A percentile compares a stretch with the other conserved stretches of the same genome.
phyloP scores from a whole-genome alignment of 1,140 invertebrate genomes.

The Micrasema minimum region DNA sequence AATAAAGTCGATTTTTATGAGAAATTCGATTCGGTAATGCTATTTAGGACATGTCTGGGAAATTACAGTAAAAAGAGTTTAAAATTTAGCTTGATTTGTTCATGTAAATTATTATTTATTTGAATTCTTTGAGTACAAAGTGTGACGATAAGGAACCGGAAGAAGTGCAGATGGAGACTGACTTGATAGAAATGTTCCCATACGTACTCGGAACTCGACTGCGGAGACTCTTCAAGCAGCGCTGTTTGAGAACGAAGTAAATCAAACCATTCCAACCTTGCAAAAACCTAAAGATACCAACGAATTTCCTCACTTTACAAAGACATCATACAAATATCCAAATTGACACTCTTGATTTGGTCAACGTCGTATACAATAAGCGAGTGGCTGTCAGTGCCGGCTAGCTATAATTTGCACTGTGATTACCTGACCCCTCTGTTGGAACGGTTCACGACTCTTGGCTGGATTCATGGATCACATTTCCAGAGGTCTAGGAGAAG shows the following conservation, averaged over 20 bases:
- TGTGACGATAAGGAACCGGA: conserved; percentile 76
- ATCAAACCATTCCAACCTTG: conserved; percentile 55
- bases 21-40: neutral
- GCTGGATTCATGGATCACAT: conserved; percentile 63
- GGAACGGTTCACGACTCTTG: conserved; percentile 71
- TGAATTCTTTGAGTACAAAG: conserved; percentile 65
- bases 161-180: conserved; percentile 76
- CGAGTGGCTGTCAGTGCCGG: conserved; percentile 68
- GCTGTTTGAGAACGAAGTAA: conserved; percentile 58
- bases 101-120: too few relatives aligned
- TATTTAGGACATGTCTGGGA: neutral
- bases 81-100: too few relatives aligned
- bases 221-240: conserved; percentile 71
- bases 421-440: conserved; percentile 69
- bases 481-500: conserved; percentile 64
- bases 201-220: conserved; percentile 77
- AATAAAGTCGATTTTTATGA: too few relatives aligned
- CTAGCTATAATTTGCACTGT: conserved; percentile 56
- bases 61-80: neutral
- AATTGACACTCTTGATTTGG: conserved; percentile 72
- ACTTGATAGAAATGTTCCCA: conserved; percentile 83
- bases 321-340: conserved; percentile 69
- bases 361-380: conserved; percentile 67
- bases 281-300: conserved; percentile 15
- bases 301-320: conserved; percentile 66